A percentile compares a stretch with the other conserved stretches of the same genome.
phyloP scores from a whole-genome alignment of 2,113 vertebrate species.

The Oryzias celebensis region DNA sequence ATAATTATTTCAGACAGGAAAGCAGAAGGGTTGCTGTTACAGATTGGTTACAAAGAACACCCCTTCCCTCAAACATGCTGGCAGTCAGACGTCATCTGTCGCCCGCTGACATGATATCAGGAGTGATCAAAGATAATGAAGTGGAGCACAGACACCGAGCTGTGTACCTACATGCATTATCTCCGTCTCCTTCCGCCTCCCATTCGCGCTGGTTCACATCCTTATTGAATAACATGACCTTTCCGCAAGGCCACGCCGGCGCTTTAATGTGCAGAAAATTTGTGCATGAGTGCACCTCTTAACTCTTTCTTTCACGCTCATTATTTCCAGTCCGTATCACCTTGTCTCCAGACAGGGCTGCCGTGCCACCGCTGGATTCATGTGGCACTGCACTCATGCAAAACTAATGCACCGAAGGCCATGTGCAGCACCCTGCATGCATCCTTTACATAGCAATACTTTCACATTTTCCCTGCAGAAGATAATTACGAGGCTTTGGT shows the following conservation, averaged over 20 bases:
- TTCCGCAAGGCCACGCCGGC: constrained; percentile 70
- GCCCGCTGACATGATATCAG: constrained; percentile 59
- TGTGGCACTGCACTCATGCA: constrained; percentile 45
- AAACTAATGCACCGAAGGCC: constrained; percentile 27
- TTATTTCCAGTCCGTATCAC: constrained; percentile 77
- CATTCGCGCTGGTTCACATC: constrained; percentile 59
- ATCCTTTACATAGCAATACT: constrained; percentile 4
- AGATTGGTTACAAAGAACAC: constrained; percentile 49
- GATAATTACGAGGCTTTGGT: constrained; percentile 40
- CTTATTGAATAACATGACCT: constrained; percentile 77
- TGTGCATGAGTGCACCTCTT: constrained; percentile 74
- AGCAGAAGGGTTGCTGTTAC: constrained; percentile 44
- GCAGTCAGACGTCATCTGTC: constrained; percentile 65
- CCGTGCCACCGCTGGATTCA: constrained; percentile 52
- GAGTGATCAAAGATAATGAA: constrained; percentile 72
- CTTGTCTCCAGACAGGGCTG: constrained; percentile 67
- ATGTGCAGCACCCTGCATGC: constrained; percentile 6
- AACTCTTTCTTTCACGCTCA: constrained; percentile 75
- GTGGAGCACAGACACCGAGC: constrained; percentile 49
- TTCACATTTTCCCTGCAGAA: constrained; percentile 33
- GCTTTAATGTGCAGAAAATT: constrained; percentile 72
- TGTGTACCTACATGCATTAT: constrained; percentile 66
- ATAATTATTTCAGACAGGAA: constrained; percentile 66
- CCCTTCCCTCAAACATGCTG: constrained; percentile 52
- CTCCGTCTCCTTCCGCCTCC: constrained; percentile 46